A percentile compares a stretch with the other conserved stretches of the same genome.
Evolutionary conservation across 2,113 vertebrate genomes (phyloP).

Genomic region (Tricholaema leucomelas): DNA sequence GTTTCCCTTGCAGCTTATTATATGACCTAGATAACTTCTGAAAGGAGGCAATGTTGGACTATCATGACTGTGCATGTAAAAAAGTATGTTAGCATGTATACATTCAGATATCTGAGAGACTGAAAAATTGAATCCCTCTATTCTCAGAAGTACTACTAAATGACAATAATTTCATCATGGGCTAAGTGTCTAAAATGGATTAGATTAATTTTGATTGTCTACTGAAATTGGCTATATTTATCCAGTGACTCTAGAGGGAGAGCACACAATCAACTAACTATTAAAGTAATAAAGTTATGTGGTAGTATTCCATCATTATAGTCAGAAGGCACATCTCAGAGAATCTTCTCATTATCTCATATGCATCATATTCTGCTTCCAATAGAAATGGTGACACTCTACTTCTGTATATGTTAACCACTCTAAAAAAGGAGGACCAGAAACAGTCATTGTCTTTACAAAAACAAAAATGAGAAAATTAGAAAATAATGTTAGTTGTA

Average conservation of each 20-base stretch:
- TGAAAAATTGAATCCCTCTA: background rate
- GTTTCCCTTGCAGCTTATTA: background rate
- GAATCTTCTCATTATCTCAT: background rate
- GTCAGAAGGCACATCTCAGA: background rate
- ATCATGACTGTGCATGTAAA: background rate
- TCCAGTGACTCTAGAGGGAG: background rate
- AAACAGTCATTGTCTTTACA: background rate
- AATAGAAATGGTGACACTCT: fast-evolving
- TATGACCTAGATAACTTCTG: background rate
- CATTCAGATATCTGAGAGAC: background rate
- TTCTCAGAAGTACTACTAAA: background rate
- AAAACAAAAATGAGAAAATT: background rate
- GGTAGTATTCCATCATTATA: background rate
- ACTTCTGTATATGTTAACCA: background rate
- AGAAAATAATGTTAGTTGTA: background rate
- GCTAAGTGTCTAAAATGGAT: background rate
- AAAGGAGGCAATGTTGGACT: background rate
- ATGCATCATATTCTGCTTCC: background rate
- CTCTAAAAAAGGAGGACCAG: background rate
- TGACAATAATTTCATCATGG: background rate
- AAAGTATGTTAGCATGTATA: background rate
- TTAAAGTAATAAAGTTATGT: background rate
- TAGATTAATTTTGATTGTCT: background rate
- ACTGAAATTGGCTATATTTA: background rate
- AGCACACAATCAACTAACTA: background rate